These are phyloP conservation scores for Chrosomus eos DNA, from an alignment of 2,797 vertebrate genomes.

Conservation along the genomic window DNA sequence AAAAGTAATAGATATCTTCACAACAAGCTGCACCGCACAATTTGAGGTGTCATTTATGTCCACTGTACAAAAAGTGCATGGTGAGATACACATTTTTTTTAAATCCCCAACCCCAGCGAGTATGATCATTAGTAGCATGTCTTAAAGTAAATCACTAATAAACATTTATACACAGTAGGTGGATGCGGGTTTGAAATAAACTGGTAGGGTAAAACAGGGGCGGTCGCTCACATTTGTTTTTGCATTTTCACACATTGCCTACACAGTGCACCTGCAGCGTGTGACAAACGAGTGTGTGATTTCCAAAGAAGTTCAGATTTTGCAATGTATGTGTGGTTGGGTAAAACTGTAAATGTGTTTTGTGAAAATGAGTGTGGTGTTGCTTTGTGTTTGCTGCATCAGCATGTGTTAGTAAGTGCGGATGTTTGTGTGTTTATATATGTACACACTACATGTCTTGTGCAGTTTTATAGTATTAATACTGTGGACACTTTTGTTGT, in stretches of 20 bases:
- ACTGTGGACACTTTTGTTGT: neutral
- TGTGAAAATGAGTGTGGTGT: conserved; percentile 2
- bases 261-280: neutral
- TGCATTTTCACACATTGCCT: neutral
- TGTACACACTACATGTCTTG: no score
- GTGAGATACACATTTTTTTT: neutral
- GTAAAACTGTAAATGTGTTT: conserved; percentile 12
- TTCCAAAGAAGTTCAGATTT: conserved; percentile 9
- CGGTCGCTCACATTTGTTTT: no score
- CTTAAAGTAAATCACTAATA: no score
- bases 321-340: neutral
- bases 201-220: neutral
- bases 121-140: neutral
- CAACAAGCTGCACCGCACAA: neutral
- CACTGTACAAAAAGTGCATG: neutral
- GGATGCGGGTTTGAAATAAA: neutral
- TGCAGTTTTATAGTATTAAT: neutral
- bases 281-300: neutral
- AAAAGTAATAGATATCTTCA: neutral
- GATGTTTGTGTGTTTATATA: conserved; percentile 27
- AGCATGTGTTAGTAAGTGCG: conserved; percentile 40
- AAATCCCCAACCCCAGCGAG: neutral
- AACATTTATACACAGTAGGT: neutral
- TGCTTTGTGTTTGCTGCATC: conserved; percentile 34
- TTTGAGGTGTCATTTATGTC: neutral